Evolutionary conservation across 2,113 vertebrate genomes (phyloP), one percentile per base, ranked within the genome.

Genomic region (Melanocharis versteri): DNA sequence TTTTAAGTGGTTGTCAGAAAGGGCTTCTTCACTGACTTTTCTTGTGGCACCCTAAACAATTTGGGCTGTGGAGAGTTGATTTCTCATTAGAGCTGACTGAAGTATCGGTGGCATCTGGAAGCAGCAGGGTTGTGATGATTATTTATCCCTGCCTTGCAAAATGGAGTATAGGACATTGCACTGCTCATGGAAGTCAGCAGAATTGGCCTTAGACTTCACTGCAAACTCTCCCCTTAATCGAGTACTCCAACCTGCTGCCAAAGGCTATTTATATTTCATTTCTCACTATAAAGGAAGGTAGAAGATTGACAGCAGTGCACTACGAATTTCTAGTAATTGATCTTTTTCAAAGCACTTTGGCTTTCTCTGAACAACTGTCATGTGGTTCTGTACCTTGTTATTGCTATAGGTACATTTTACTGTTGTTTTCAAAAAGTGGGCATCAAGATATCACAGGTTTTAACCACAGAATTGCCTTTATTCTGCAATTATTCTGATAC

Each of bases 331-430:
- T 61, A 83, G 81, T 90, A 92, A 88, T 77, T 88, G 88, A 93
- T 95, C 66, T 92, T 93, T 90, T 80, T 88, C 83, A 90, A 86
- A 95, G 86, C 62, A 70, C 66, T 93, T 54, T 35, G 47, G 42
- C 50, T 94, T 80, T 69, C 61, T 82, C 70, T 94, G 75, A 73
- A 94, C 54, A 84, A 30, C 57, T 69, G 37, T 69, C 71, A 66
- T 42, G 79, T 92, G 71, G 73, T 69, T 88, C 58, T 73, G 44
- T 48, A 35, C 48, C 53, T 86, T 80, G 37, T 42, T 90, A 61
- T 35, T 90, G 54, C 50, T 69, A 11, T 33, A 69, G 50, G 26
- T 83, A 61, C 35, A 31, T 92, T 75, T 90, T 44, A 45, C 70
- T 61, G 76, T 71, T 94, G 71, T 80, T 83, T 86, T 80, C 54